Evolutionary conservation across 1,140 invertebrate species (phyloP), one percentile per base, ranked within the genome.

Genomic region (Aphelenchoides avenae): DNA sequence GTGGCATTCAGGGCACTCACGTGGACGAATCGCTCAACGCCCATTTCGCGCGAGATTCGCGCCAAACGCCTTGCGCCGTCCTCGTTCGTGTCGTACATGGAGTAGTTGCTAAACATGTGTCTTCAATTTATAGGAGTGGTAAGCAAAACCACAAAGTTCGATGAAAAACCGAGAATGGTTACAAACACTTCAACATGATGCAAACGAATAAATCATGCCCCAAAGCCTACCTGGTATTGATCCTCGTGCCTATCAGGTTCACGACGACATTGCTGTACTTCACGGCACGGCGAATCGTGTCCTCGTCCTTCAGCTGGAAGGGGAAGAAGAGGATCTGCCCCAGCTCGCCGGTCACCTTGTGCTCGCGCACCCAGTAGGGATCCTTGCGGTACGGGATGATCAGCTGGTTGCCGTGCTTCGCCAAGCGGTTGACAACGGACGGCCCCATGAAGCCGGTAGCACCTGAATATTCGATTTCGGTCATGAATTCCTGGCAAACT

Each of bases 201-300:
- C n/a, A n/a, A n/a, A n/a, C n/a, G n/a, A n/a, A n/a, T n/a, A n/a
- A n/a, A n/a, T n/a, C n/a, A 33, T 43, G 7, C 26, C 1, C 34
- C 31, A 9, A 26, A 33, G 42, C 57, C 65, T 76, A 84, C 80
- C 83, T 87, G 0, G 93, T 98, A 78, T 93, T 89, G 81, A 85
- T 90, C 61, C 93, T 86, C 47, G 86, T 81, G 22, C 93, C 92
- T 68, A 98, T 85, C 33, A 95, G 81, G 80, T 99, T 99, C 61
- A 99, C 85, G 1, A 98, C 94, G 56, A 97, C 87, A 82, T 97
- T 95, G 0, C 93, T 97, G 80, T 98, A 89, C 71, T 88, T 87
- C 4, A 97, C 83, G 9, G 86, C 86, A 78, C 87, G 89, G 3
- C 84, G 79, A 64, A 98, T 87, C 0, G 86, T 86, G n/a, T 87